Evolutionary conservation across 2,888 invertebrate genomes (phyloP).

Genomic region (Myopa testacea): DNA sequence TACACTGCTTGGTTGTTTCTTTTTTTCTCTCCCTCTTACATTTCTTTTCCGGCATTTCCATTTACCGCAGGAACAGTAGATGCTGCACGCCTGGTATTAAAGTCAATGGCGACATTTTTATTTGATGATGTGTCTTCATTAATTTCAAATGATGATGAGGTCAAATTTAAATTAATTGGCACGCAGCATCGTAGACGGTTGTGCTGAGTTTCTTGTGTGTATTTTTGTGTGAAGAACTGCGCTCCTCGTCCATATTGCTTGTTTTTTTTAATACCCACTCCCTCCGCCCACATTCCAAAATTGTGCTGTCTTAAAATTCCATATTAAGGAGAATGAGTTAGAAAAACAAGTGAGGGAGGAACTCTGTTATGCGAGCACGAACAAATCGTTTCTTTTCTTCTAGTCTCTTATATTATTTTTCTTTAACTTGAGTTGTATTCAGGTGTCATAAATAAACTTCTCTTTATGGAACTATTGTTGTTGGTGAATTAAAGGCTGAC

Average conservation of each 20-base stretch:
- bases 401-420: not conserved
- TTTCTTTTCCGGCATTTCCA: not conserved
- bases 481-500: not conserved
- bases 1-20: no score
- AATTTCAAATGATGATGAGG: not conserved
- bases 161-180: conserved; percentile 24
- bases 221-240: not conserved
- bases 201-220: not conserved
- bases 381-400: not conserved
- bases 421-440: not conserved
- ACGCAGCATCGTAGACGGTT: not conserved
- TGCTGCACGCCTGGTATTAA: conserved; percentile 1
- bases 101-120: conserved; percentile 4
- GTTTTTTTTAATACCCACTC: no score
- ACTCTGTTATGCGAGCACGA: no score
- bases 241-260: no score
- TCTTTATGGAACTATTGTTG: not conserved
- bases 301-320: not conserved
- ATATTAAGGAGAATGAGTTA: no score
- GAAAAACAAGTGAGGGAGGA: no score
- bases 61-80: not conserved
- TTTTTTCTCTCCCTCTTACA: not conserved
- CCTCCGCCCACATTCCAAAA: not conserved
- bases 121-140: not conserved
- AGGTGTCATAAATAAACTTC: not conserved